These are phyloP conservation scores for Anthophora plumipes DNA, from an alignment of 2,888 invertebrate species.

Conservation along the genomic window DNA sequence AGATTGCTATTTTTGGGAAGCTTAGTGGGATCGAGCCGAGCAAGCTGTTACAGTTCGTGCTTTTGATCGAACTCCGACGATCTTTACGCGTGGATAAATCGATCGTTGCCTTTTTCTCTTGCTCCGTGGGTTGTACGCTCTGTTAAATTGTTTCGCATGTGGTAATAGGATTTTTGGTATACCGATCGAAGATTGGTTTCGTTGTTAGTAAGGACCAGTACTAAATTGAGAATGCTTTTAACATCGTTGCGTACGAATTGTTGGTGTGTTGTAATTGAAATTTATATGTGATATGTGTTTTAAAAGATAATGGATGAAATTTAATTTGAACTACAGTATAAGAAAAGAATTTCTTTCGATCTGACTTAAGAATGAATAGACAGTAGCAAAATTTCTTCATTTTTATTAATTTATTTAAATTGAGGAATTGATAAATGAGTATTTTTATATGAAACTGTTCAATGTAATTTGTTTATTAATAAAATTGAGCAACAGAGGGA, in stretches of 20 bases:
- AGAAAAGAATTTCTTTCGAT: too few species aligned
- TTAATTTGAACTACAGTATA: too few species aligned
- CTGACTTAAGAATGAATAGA: too few species aligned
- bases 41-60: background rate
- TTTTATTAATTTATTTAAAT: too few species aligned
- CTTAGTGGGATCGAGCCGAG: background rate
- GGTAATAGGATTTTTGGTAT: background rate
- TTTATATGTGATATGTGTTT: too few species aligned
- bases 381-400: too few species aligned
- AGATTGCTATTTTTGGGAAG: conserved; percentile 15
- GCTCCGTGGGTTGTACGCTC: background rate
- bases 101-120: conserved; percentile 4
- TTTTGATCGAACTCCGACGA: background rate
- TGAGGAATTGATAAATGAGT: too few species aligned
- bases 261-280: background rate
- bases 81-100: background rate
- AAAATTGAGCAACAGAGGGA: too few species aligned
- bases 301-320: too few species aligned
- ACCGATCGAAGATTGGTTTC: background rate
- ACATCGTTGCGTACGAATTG: background rate
- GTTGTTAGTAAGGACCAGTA: background rate
- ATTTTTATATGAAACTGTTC: too few species aligned
- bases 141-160: background rate
- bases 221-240: background rate
- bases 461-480: too few species aligned